Base-by-base conservation (phyloP, 2,888 invertebrate genomes). In the Autographa pulchrina region DNA sequence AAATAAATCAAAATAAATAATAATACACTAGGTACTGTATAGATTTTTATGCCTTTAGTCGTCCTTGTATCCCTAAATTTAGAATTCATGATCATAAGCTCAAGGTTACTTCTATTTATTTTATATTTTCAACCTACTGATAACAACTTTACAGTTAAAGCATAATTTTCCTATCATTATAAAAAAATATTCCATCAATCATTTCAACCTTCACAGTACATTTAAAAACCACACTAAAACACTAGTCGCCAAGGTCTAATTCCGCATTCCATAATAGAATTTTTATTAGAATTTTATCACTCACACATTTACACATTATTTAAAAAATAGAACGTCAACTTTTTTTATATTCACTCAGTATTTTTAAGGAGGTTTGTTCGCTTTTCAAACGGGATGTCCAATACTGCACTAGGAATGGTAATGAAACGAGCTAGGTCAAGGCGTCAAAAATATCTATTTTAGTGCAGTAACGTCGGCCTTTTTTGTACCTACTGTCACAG, bases 371-470 rank as follows among this genome's bases (percentile, higher is more conserved):
- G 18, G 43, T 71, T 54, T 62, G 18, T 68, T 59, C 67, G 35
- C 62, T 70, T 66, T 74, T 38, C 59, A 74, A 88, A 86, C 86
- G 88, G 84, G 88, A 84, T 89, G 86, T 90, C 48, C 56, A 61
- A 60, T 70, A 74, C 83, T 74, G 78, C 77, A 80, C 76, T 78
- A 70, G 78, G 86, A 88, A 90, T 90, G 84, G 81, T 90, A 90
- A 90, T 91, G 88, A 77, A 80, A 71, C 73, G 38, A 80, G 87
- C 82, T 88, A 91, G 94, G 93, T 93, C 94, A 93, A 93, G 93
- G 92, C 83, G 78, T 77, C 75, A 43, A 80, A 86, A 85, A 85
- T 83, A 80, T 88, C 87, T 90, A 92, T 92, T 93, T 91, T 85
- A 85, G 82, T 74, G 65, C 76, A 68, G 32, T 70, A 75, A 43